Conservation (phyloP, 2,888 invertebrate genomes). For the Leistus spinibarbis region DNA sequence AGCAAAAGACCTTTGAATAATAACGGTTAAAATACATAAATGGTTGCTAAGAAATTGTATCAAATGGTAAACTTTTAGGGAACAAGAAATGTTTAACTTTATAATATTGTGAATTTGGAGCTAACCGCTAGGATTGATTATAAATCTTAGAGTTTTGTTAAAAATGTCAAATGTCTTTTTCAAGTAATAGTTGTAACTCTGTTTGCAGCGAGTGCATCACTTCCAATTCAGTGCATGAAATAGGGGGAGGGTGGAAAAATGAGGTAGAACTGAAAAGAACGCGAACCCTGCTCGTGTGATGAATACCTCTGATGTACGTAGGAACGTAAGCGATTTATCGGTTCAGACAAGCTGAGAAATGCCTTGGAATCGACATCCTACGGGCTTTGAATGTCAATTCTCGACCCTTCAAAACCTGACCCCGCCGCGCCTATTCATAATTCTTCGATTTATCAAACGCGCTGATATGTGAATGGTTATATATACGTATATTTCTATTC, state of each 20-base stretch:
- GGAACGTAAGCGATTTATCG: conserved; percentile 45
- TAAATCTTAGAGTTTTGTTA: neutral
- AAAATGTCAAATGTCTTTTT: neutral
- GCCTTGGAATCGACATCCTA: conserved; percentile 43
- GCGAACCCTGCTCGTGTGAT: conserved; percentile 34
- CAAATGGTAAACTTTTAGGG: too few species aligned
- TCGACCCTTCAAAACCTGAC: conserved; percentile 40
- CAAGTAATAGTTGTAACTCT: neutral
- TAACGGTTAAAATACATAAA: too few species aligned
- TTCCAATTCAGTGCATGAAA: conserved; percentile 5
- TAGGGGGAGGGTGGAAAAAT: neutral
- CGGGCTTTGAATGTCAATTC: conserved; percentile 44
- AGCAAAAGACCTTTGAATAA: too few species aligned
- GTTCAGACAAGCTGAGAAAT: conserved; percentile 44
- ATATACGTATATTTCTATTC: conserved; percentile 41
- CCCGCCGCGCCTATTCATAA: conserved; percentile 43
- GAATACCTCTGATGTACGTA: conserved; percentile 41
- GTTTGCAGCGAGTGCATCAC: conserved; percentile 3
- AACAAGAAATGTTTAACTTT: too few species aligned
- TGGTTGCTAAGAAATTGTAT: too few species aligned
- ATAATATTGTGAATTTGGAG: too few species aligned
- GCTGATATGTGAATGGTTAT: conserved; percentile 44
- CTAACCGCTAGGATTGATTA: too few species aligned
- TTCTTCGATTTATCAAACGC: conserved; percentile 46
- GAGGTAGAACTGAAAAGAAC: neutral